Base-by-base conservation (phyloP, 2,113 vertebrate genomes). In the Melanerpes formicivorus region DNA sequence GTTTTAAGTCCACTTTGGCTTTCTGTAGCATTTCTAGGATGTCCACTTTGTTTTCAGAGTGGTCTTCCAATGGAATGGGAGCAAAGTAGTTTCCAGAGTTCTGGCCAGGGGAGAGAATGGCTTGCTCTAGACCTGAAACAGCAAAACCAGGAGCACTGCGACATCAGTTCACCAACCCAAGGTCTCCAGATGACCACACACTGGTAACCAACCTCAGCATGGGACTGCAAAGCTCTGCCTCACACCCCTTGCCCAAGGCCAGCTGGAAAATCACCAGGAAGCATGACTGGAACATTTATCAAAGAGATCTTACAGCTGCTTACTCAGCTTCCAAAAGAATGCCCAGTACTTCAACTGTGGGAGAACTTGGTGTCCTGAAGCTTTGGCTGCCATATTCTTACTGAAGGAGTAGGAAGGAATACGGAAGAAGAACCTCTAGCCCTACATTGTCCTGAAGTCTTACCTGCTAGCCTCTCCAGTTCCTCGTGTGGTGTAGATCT, bases 1-100 rank as follows among this genome's bases (percentile, higher is more conserved):
- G 99, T 95, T 99, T 99, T 97, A 99, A 98, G 95, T 99, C 99
- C 96, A 99, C 98, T 98, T 99, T 99, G 97, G 99, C 99, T 97
- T 99, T 99, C 96, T 99, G 99, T 90, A 99, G 98, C 96, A 99
- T 98, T 95, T 99, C 99, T 97, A 99, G 97, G 95, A 99, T 99
- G 97, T 99, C 99, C 96, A 99, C 99, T 96, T 99, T 99, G 93
- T 99, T 99, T 97, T 98, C 98, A 93, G 98, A 97, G 92, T 97
- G 97, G 76, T 99, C 99, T 97, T 98, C 98, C 95, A 98, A 95
- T 84, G 98, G 98, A 97, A 99, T 99, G 78, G 99, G 99, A 97
- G 98, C 99, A 98, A 99, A 99, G 97, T 98, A 99, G 92, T 99
- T 98, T 87, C 97, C 98, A 63, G 98, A 98, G 86, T 98, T 98